phyloP scores from a whole-genome alignment of 2,113 vertebrate genomes.

The Calidris pygmaea region DNA sequence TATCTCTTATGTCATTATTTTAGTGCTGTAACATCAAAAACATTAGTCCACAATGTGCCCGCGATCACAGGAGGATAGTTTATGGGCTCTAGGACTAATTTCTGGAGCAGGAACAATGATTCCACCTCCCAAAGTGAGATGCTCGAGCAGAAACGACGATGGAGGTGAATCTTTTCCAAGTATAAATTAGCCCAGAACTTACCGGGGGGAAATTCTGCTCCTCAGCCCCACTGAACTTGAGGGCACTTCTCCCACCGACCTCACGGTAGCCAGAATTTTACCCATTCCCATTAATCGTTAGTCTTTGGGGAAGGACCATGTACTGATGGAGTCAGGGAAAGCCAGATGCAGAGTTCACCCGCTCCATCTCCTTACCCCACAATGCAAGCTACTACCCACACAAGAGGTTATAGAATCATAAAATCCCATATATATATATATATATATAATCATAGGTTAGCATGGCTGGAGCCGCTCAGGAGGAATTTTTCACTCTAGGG shows the following conservation, averaged over 20 bases:
- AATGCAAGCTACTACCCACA: accelerated
- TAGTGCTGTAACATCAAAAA: not conserved
- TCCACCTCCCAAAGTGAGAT: not conserved
- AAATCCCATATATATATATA: too few species aligned
- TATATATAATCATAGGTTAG: too few species aligned
- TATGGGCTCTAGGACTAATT: not conserved
- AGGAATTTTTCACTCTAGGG: not conserved
- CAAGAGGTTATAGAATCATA: too few species aligned
- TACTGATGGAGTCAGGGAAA: not conserved
- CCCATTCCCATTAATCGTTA: accelerated
- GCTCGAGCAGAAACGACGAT: accelerated
- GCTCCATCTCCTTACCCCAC: not conserved
- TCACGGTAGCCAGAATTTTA: not conserved
- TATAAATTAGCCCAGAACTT: not conserved
- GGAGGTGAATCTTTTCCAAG: not conserved
- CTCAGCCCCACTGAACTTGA: not conserved
- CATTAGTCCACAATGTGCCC: not conserved
- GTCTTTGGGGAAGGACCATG: not conserved
- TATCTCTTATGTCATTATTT: not conserved
- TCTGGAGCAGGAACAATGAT: not conserved
- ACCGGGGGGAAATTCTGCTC: not conserved
- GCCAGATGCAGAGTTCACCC: not conserved
- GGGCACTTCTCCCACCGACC: not conserved
- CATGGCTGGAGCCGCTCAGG: accelerated
- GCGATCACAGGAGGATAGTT: not conserved